Conservation (phyloP, 2,797 vertebrate species). For the Syngnathus acus region DNA sequence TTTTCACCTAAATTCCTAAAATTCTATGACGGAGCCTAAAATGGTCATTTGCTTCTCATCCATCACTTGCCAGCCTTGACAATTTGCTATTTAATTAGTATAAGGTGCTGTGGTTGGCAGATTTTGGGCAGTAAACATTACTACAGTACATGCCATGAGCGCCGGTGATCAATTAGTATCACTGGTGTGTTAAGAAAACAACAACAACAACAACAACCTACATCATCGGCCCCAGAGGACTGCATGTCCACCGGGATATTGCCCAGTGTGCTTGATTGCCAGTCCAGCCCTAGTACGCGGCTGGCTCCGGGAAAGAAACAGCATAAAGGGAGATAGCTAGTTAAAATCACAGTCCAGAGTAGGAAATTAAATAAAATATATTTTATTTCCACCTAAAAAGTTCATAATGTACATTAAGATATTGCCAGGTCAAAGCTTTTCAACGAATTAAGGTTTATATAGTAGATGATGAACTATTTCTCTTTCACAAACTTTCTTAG, state of each 20-base stretch:
- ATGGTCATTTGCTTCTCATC: too few relatives aligned
- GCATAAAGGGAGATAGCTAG: neutral
- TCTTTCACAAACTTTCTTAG: slow-evolving; percentile 12
- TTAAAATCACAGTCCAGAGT: neutral
- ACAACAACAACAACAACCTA: neutral
- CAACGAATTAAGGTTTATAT: slow-evolving; percentile 11
- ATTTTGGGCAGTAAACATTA: too few relatives aligned
- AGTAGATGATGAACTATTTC: slow-evolving; percentile 5
- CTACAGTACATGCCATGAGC: too few relatives aligned
- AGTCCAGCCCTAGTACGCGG: neutral
- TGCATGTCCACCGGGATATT: neutral
- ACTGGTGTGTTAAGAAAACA: too few relatives aligned
- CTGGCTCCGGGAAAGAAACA: neutral
- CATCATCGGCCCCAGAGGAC: neutral
- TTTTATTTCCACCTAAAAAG: slow-evolving; percentile 3
- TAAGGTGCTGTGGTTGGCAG: too few relatives aligned
- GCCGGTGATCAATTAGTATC: too few relatives aligned
- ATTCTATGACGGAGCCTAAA: too few relatives aligned
- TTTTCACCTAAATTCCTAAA: too few relatives aligned
- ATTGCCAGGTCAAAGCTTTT: slow-evolving; percentile 8
- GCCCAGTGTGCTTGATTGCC: neutral
- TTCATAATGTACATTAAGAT: slow-evolving; percentile 15
- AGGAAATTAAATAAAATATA: neutral
- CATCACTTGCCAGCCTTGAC: too few relatives aligned
- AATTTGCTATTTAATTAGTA: too few relatives aligned